Conservation (phyloP, 2,888 invertebrate genomes). For the Melinopterus prodromus region DNA sequence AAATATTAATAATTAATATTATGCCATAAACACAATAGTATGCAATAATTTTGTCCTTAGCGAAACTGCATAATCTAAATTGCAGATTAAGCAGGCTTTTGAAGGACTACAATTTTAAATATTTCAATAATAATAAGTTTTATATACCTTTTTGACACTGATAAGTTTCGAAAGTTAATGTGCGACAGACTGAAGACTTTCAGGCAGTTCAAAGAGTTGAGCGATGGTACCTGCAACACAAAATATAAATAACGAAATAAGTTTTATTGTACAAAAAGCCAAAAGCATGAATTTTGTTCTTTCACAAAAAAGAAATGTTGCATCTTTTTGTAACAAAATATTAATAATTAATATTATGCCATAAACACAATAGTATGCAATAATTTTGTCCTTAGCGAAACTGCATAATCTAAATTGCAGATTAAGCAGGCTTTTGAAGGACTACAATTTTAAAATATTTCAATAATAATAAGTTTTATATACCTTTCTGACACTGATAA, state of each 20-base stretch:
- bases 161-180: too few relatives aligned
- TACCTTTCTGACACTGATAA: too few relatives aligned
- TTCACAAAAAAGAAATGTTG: conserved; percentile 10
- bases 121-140: too few relatives aligned
- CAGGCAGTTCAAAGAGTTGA: conserved; percentile 99
- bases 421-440: conserved; percentile 55
- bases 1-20: conserved; percentile 21
- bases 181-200: conserved; percentile 99
- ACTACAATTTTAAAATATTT: conserved; percentile 38
- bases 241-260: conserved; percentile 40
- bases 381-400: conserved; percentile 55
- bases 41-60: conserved; percentile 51
- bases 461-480: too few relatives aligned
- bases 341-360: conserved; percentile 14
- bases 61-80: conserved; percentile 50
- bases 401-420: conserved; percentile 44
- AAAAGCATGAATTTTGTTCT: not conserved
- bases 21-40: conserved; percentile 24
- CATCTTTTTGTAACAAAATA: conserved; percentile 17
- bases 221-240: conserved; percentile 84
- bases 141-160: too few relatives aligned
- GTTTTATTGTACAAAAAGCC: conserved; percentile 33
- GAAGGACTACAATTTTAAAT: too few relatives aligned
- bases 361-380: conserved; percentile 29
- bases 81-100: conserved; percentile 51